Conservation (phyloP, 2,113 vertebrate genomes). For the Cyanoramphus novaezelandiae region DNA sequence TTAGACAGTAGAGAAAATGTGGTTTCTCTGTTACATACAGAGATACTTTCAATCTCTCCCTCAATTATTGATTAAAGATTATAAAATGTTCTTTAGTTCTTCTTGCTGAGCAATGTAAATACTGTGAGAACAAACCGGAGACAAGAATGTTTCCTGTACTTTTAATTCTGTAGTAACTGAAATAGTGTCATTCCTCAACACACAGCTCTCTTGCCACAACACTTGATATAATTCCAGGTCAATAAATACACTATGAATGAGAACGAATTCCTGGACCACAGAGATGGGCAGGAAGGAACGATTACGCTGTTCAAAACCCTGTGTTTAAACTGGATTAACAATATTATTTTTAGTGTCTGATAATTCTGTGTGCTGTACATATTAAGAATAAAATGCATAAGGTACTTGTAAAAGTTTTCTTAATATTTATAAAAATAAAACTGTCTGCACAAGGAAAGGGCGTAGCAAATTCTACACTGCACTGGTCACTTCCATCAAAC, state of each 20-base stretch:
- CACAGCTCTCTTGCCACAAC: not conserved
- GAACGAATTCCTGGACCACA: not conserved
- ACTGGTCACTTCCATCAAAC: not conserved
- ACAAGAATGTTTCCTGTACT: not conserved
- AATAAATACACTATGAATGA: not conserved
- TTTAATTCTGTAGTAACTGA: not conserved
- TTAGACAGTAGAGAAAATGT: not conserved
- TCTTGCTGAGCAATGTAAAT: not conserved
- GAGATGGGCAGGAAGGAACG: not conserved
- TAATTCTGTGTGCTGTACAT: not conserved
- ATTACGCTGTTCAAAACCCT: not conserved
- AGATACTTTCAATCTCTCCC: not conserved
- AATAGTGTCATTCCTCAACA: not conserved
- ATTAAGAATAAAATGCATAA: not conserved
- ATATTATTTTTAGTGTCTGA: not conserved
- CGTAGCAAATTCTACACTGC: not conserved
- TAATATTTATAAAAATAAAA: not conserved
- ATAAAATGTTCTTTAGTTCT: not conserved
- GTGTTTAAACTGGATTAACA: not conserved
- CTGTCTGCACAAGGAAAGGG: not conserved
- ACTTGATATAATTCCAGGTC: not conserved
- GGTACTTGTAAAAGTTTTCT: not conserved
- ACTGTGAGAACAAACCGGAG: not conserved
- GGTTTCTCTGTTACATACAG: not conserved
- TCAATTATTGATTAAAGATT: not conserved